Conservation (phyloP, 1,140 invertebrate species). For the Polypedilum pembai region DNA sequence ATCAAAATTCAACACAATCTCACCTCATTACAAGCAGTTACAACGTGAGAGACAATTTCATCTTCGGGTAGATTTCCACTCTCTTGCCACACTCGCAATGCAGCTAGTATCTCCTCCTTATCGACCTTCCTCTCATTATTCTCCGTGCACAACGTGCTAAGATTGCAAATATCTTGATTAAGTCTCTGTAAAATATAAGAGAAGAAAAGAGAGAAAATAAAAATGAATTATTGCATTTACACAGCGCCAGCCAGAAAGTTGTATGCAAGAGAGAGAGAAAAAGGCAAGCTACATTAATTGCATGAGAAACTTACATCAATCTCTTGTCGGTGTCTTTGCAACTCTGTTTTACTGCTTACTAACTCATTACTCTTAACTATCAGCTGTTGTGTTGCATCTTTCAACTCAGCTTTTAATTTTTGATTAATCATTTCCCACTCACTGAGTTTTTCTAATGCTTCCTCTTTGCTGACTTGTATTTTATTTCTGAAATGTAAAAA, state of each 20-base stretch:
- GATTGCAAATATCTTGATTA: constrained; percentile 48
- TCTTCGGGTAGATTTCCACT: constrained; percentile 38
- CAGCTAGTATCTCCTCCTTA: constrained; percentile 36
- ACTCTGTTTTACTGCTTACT: constrained; percentile 45
- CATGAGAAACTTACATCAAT: constrained; percentile 45
- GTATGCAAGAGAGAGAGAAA: too few species aligned
- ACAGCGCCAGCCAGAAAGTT: too few species aligned
- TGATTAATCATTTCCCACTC: constrained; percentile 48
- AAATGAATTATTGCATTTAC: constrained; percentile 17
- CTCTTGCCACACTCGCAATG: constrained; percentile 39
- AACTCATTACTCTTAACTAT: constrained; percentile 47
- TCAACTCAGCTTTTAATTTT: constrained; percentile 47
- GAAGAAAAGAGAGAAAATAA: neutral
- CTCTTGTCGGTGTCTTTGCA: constrained; percentile 46
- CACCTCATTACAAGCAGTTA: constrained; percentile 41
- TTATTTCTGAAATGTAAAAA: constrained; percentile 37
- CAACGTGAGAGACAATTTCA: constrained; percentile 38
- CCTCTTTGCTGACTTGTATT: constrained; percentile 42
- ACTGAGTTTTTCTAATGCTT: constrained; percentile 47
- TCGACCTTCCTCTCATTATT: neutral
- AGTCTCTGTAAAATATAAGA: constrained; percentile 41
- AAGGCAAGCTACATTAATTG: neutral
- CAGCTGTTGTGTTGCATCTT: constrained; percentile 47
- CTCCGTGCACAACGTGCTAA: constrained; percentile 47
- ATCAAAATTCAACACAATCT: constrained; percentile 25